Base-by-base conservation (phyloP, 2,113 vertebrate genomes). In the Bos indicus region DNA sequence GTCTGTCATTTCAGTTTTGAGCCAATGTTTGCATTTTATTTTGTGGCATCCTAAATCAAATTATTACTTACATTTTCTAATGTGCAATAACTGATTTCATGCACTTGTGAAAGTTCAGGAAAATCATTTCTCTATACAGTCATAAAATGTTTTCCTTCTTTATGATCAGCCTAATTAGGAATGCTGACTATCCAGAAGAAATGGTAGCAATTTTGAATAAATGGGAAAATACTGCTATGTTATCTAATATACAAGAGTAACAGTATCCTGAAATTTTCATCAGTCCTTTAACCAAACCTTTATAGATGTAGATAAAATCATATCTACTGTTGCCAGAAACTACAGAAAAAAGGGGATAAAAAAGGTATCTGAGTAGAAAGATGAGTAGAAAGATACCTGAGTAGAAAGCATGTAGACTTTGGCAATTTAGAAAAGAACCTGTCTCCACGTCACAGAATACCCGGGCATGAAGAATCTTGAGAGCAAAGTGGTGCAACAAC, bases 91-190 rank as follows among this genome's bases (percentile, higher is more conserved):
- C 52, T 62, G 85, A 94, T 97, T 90, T 84, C 52, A 57, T 40
- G 46, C 5, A 11, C 62, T 80, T 95, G 80, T 95, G 91, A 93
- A 89, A 77, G 85, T 33, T 97, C 13, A 12, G 28, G 81, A 95
- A 94, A 95, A 71, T 54, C 82, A 16, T 84, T 88, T 82, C 56
- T 74, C 23, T 15, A 6, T 48, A 60, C 56, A 88, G 78, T 88
- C 90, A 30, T 30, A 92, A 98, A 95, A 90, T 28, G 26, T 88
- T 94, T 77, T 91, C 81, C 33, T 88, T 92, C 43, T 95, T 94
- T 91, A 91, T 64, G 36, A 86, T 26, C 64, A 16, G 83, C 60
- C 59, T 51, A 97, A 88, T 43, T 95, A 86, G 67, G 83, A 48
- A 78, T 14, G 77, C n/a, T 67, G 94, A 88, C 82, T 26, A 85